These are phyloP conservation scores for Acropora tenuis DNA, from an alignment of 64 coral and sea anemone species.

Conservation along the genomic window DNA sequence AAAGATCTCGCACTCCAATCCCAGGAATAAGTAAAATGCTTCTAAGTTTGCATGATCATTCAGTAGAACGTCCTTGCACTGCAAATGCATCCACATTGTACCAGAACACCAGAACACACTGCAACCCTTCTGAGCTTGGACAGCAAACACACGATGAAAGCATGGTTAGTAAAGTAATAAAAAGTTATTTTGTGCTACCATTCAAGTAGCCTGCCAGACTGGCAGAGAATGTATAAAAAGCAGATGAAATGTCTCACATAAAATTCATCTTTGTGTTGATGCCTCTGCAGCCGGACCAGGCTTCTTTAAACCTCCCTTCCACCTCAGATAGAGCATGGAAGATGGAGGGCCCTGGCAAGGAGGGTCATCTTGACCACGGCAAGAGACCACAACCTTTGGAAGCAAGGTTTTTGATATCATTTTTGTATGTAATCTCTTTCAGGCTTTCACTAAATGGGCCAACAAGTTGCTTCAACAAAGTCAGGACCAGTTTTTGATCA, in stretches of 20 bases:
- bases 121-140: constrained; percentile 64
- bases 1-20: constrained; percentile 14
- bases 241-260: too few relatives aligned
- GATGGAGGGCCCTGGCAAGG: too few relatives aligned
- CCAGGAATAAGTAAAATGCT: constrained; percentile 50
- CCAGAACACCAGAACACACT: constrained; percentile 41
- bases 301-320: too few relatives aligned
- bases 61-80: constrained; percentile 14
- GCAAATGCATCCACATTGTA: constrained; percentile 62
- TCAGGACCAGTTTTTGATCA: constrained; percentile 35
- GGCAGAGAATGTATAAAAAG: not conserved
- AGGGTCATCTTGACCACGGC: too few relatives aligned
- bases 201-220: not conserved
- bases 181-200: not conserved
- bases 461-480: constrained; percentile 49
- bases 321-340: too few relatives aligned
- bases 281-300: too few relatives aligned
- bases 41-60: constrained; percentile 15
- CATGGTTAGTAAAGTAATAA: constrained; percentile 20
- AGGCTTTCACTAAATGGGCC: constrained; percentile 42
- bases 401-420: not conserved
- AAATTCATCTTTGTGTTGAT: not conserved
- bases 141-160: constrained; percentile 47
- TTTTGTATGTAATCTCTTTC: not conserved
- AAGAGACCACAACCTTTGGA: too few relatives aligned